Evolutionary conservation across 2,888 invertebrate species (phyloP).

Genomic region (Athetis lepigone): DNA sequence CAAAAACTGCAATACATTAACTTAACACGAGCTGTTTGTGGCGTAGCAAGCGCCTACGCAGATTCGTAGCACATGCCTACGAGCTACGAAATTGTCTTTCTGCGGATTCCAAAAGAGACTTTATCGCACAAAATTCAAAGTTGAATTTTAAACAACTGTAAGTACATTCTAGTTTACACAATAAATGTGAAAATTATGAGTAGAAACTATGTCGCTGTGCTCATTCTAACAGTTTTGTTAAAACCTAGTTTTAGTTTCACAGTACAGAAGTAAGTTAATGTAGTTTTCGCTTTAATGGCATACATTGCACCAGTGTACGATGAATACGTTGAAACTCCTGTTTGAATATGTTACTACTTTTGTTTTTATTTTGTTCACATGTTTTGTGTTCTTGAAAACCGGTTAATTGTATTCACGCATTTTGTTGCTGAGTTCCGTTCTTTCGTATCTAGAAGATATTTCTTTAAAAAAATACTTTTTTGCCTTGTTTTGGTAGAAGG

Average conservation of each 20-base stretch:
- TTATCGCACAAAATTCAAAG: not conserved
- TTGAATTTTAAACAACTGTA: conserved; percentile 19
- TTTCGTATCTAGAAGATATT: too few relatives aligned
- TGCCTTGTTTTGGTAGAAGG: too few relatives aligned
- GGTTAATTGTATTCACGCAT: too few relatives aligned
- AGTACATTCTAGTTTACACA: conserved; percentile 26
- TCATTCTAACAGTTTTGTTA: conserved; percentile 35
- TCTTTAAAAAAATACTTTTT: too few relatives aligned
- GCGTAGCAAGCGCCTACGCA: conserved; percentile 31
- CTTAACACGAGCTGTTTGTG: not conserved
- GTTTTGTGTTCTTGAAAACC: too few relatives aligned
- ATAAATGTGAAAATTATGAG: conserved; percentile 27
- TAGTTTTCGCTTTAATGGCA: conserved; percentile 17
- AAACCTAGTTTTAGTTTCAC: conserved; percentile 52
- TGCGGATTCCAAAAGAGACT: not conserved
- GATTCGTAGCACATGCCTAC: conserved; percentile 27
- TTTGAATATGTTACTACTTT: not conserved
- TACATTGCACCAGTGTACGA: not conserved
- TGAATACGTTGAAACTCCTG: not conserved
- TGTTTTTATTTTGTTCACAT: too few relatives aligned
- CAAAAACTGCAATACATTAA: too few relatives aligned
- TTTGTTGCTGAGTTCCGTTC: too few relatives aligned
- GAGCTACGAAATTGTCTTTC: conserved; percentile 10
- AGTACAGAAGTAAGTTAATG: conserved; percentile 31
- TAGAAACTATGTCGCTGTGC: conserved; percentile 41